Evolutionary conservation across 2,797 vertebrate genomes (phyloP), one percentile per base, ranked within the genome.

Genomic region (Enteromius paludinosus): DNA sequence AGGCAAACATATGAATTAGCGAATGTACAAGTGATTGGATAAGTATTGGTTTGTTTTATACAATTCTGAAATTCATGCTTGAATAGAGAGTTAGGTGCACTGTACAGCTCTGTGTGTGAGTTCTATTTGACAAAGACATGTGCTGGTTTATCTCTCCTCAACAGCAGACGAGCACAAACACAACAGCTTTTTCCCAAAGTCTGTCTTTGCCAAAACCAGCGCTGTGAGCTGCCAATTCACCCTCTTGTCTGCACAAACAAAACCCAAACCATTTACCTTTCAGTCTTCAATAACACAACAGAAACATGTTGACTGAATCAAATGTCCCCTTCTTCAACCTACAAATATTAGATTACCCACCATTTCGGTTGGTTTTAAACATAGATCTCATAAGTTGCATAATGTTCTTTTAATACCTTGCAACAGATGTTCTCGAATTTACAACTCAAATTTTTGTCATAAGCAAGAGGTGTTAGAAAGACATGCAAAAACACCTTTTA

Each of bases 101-200:
- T 83, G 78, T 87, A 61, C 69, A 84, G 74, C 70, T 88, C 87
- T 78, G 84, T 87, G 86, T 78, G 54, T 33, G n/a, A 35, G 71
- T 77, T 81, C 81, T 86, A 83, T 79, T 92, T 84, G 85, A 94
- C 88, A 89, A 89, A 90, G 92, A 89, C 90, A 90, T 82, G 89
- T 79, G 90, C 89, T 90, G 90, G 89, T 94, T 94, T 94, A 94
- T 95, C 93, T 93, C 89, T 87, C 87, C 91, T 90, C 89, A 92
- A 89, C 94, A 95, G 93, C 91, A 91, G 88, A 90, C 87, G 89
- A 93, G 90, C 91, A 92, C 91, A 93, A 92, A 91, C 90, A 89
- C 90, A 90, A 90, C 90, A 90, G 89, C 89, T 90, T 91, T 90
- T 91, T 80, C 79, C 82, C 90, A 89, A 88, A 28, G 65, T 88